Conservation (phyloP, 2,113 vertebrate genomes). For the Gallinago media region DNA sequence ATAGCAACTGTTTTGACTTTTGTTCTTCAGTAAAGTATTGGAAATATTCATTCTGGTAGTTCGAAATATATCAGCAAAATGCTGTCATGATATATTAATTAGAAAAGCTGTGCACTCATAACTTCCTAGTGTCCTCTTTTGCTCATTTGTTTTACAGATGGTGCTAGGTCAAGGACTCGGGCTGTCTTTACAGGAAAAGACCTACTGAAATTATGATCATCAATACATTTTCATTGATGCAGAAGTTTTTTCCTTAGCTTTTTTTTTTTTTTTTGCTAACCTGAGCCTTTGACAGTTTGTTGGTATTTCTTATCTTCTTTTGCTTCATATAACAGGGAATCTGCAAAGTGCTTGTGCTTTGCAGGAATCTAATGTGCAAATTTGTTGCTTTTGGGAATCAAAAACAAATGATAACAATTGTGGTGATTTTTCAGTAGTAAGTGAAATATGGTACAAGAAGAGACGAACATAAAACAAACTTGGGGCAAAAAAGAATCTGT, state of each 20-base stretch:
- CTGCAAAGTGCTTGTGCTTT: not conserved
- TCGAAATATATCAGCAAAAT: not conserved
- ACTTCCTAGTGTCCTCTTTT: not conserved
- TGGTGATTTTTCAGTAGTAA: not conserved
- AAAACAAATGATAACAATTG: not conserved
- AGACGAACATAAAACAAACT: not conserved
- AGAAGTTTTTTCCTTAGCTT: not conserved
- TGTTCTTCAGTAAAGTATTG: not conserved
- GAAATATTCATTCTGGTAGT: not conserved
- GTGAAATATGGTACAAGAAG: not conserved
- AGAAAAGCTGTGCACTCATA: not conserved
- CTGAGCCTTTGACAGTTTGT: not conserved
- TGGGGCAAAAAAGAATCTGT: not conserved
- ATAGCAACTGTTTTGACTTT: not conserved
- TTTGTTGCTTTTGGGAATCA: not conserved
- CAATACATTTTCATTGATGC: not conserved
- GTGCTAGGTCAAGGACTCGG: not conserved
- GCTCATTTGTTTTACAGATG: not conserved
- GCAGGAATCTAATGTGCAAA: not conserved
- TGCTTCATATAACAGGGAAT: not conserved
- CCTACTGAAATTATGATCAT: not conserved
- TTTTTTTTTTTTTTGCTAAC: not conserved
- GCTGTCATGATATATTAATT: not conserved
- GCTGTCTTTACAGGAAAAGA: not conserved
- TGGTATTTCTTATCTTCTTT: not conserved